A percentile compares a stretch with the other conserved stretches of the same genome.
Evolutionary conservation across 64 coral and sea anemone species (phyloP).

Genomic region (Porites lutea): DNA sequence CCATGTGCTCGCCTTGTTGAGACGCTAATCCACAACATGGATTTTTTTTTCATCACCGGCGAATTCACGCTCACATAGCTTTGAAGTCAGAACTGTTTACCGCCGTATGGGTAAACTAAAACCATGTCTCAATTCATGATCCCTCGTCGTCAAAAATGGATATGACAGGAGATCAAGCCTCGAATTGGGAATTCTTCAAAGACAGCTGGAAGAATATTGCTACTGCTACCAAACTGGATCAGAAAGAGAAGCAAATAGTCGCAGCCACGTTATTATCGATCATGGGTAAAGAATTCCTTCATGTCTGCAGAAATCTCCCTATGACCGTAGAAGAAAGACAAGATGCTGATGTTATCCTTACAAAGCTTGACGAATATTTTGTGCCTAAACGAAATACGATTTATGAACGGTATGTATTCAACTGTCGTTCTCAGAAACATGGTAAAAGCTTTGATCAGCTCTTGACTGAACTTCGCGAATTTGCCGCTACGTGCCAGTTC

Average conservation of each 20-base stretch:
- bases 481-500: conserved; percentile 47
- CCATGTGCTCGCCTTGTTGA: too few relatives aligned
- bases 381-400: conserved; percentile 51
- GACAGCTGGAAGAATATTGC: conserved; percentile 53
- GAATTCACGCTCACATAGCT: too few relatives aligned
- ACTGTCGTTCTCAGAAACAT: background rate
- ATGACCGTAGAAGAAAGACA: conserved; percentile 51
- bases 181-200: conserved; percentile 38
- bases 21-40: too few relatives aligned
- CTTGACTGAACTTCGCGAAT: conserved; percentile 38
- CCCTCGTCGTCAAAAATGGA: too few relatives aligned
- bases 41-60: too few relatives aligned
- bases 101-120: too few relatives aligned
- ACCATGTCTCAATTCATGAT: too few relatives aligned
- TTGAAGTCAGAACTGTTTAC: too few relatives aligned
- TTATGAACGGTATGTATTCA: conserved; percentile 50
- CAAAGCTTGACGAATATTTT: conserved; percentile 58
- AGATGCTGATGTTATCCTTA: conserved; percentile 6
- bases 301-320: background rate
- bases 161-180: background rate
- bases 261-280: conserved; percentile 10
- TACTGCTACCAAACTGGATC: background rate
- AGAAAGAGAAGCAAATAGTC: conserved; percentile 16
- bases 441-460: conserved; percentile 47
- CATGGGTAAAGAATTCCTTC: too few relatives aligned